These are phyloP conservation scores for Petrophora chlorosata DNA, from an alignment of 2,888 invertebrate species.

Conservation along the genomic window DNA sequence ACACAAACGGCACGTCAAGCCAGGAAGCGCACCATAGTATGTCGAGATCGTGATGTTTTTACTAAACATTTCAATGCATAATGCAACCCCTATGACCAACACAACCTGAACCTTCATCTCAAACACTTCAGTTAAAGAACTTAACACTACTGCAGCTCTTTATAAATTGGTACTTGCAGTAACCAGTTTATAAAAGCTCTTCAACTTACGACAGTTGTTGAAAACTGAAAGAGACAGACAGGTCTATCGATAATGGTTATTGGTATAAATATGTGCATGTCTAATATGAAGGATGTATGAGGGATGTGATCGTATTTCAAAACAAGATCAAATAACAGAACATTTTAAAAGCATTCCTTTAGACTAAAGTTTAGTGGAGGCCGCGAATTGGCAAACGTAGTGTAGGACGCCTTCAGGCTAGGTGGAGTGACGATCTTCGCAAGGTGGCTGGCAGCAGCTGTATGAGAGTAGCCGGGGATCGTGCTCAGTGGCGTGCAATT, in stretches of 20 bases:
- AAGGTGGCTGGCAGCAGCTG: no score
- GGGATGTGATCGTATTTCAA: constrained; percentile 3
- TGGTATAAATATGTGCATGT: constrained; percentile 40
- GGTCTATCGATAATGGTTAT: constrained; percentile 34
- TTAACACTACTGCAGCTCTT: constrained; percentile 23
- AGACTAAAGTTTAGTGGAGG: no score
- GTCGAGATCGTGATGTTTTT: constrained; percentile 42
- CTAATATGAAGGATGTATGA: neutral
- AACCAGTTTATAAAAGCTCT: constrained; percentile 30
- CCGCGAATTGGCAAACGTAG: no score
- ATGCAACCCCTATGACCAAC: constrained; percentile 25
- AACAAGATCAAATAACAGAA: constrained; percentile 3
- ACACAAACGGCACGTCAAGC: constrained; percentile 26
- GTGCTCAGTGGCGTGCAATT: no score
- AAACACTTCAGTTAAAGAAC: constrained; percentile 8
- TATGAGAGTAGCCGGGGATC: no score
- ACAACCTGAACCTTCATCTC: constrained; percentile 13
- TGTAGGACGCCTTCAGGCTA: no score
- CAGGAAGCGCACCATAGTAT: constrained; percentile 42
- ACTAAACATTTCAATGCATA: constrained; percentile 41
- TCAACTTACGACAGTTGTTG: constrained; percentile 16
- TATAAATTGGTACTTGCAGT: neutral
- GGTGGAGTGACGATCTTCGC: no score
- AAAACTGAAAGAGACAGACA: constrained; percentile 20
- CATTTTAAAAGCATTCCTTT: neutral